Base-by-base conservation (phyloP, 2,113 vertebrate species). In the Mormyrus iriodes region DNA sequence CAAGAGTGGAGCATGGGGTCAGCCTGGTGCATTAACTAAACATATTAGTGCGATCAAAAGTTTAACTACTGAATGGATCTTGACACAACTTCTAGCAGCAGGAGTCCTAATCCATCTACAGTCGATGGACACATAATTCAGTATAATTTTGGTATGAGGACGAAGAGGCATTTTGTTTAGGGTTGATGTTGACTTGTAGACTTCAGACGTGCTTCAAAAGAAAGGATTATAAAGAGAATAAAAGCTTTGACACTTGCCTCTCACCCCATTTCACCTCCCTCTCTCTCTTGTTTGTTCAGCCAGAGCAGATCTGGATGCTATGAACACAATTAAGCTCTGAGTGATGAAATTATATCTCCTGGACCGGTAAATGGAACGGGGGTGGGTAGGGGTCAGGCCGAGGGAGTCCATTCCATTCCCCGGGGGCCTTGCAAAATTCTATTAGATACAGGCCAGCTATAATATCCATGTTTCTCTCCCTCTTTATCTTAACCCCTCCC, bases 211-310 rank as follows among this genome's bases (percentile, higher is more conserved):
- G 89, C 90, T 88, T 90, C 90, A 91, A 91, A 93, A 91, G 90
- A 90, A 92, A 94, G 82, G 92, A 93, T 94, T 19, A 15, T 94
- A 94, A 92, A 94, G 91, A 93, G 93, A 93, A 94, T 94, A 94
- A 95, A 95, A 96, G 95, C 94, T 93, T 93, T 94, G 94, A 95
- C 94, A 95, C 94, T 91, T 88, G 92, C 91, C 91, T 92, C 94
- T 52, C 86, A 90, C 91, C 91, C 90, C 8, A 4, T 73, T 52
- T 55, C 90, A 82, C 86, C 51, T 90, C 91, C 90, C 39, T 91
- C 52, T 58, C 87, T 86, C 52, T 88, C 52, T 89, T 46, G 24
- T 85, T 92, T 92, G 89, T 90, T 69, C 10, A 1, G 89, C 55
- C 88, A 88, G 89, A 91, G 88, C 91, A 91, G 61, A 90, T 52